phyloP scores from a whole-genome alignment of 2,113 vertebrate species.

The Ciconia maguari region DNA sequence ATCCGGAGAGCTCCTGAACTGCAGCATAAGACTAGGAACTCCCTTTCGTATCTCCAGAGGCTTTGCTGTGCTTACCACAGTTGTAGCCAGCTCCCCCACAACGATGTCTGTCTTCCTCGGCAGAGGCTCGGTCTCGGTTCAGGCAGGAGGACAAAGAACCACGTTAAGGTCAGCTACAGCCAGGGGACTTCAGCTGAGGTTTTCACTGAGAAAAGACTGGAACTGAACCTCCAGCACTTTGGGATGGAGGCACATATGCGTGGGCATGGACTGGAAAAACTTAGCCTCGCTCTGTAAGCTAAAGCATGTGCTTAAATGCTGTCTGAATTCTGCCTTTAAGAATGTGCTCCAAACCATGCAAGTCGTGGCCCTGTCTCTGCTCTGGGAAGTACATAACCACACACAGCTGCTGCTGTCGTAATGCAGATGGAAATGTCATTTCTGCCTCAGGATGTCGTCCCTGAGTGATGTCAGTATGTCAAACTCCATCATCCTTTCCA shows the following conservation, averaged over 20 bases:
- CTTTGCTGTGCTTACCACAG: not conserved
- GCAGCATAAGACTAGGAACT: not conserved
- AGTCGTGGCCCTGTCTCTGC: not conserved
- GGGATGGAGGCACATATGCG: not conserved
- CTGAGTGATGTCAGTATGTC: not conserved
- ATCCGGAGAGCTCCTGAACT: not conserved
- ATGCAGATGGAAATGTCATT: not conserved
- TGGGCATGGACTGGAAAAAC: not conserved
- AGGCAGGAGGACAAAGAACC: not conserved
- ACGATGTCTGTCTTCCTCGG: accelerated
- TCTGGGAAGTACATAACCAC: not conserved
- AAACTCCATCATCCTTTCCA: not conserved
- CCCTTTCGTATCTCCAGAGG: not conserved
- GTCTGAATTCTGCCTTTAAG: not conserved
- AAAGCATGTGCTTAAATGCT: not conserved
- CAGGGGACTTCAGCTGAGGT: not conserved
- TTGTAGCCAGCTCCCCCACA: not conserved
- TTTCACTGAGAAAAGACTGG: not conserved
- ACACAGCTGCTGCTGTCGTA: not conserved
- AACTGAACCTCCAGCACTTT: not conserved
- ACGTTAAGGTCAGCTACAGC: not conserved
- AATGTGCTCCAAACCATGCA: not conserved
- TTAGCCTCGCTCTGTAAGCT: not conserved
- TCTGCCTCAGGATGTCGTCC: not conserved
- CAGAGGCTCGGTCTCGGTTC: accelerated